Evolutionary conservation across 2,797 vertebrate genomes (phyloP), one percentile per base, ranked within the genome.

Genomic region (Botia kubotai): DNA sequence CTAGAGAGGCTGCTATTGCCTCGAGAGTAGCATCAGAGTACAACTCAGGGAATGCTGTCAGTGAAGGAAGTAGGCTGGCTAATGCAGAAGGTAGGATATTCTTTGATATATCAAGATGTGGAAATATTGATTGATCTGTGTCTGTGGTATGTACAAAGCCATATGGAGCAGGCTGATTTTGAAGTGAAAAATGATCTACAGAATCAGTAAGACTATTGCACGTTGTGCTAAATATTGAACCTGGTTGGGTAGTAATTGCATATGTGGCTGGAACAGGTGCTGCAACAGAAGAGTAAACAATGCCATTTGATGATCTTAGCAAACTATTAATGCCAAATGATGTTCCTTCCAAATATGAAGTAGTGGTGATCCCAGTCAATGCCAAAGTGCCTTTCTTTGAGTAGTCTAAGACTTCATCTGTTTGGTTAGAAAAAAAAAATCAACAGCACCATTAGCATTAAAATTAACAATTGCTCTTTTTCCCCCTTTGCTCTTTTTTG

Each of bases 341-440:
- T 87, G 94, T 92, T 85, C 93, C 93, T 89, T 97, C 95, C 86
- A 95, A 94, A 92, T 95, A 96, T 81, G 96, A 94, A 73, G 94
- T 90, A 84, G 94, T 92, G 89, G 93, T 94, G 90, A 94, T 94
- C 67, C 94, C 93, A 87, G 93, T 89, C 89, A 96, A 95, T 83
- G 89, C 70, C 93, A 94, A 93, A 92, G 94, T 89, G 81, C 94
- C 95, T 96, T 96, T 98, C 95, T 95, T 96, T 93, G 97, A 97
- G 92, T 97, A 98, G 95, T 99, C 96, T 94, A 97, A 93, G 91
- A 96, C 94, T 94, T 96, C 95, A 97, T 97, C 98, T 99, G 97
- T 93, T 96, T 96, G 89, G 93, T 95, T 86, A 95, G 94, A 91
- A 93, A 78, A 88, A 90, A 85, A 92, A 60, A 90, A 80, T 66